Percentiles rank a stretch among this genome's conserved stretches.
Evolutionary conservation across 1,140 invertebrate species (phyloP).

Genomic region (Stenopsyche tienmushanensis): DNA sequence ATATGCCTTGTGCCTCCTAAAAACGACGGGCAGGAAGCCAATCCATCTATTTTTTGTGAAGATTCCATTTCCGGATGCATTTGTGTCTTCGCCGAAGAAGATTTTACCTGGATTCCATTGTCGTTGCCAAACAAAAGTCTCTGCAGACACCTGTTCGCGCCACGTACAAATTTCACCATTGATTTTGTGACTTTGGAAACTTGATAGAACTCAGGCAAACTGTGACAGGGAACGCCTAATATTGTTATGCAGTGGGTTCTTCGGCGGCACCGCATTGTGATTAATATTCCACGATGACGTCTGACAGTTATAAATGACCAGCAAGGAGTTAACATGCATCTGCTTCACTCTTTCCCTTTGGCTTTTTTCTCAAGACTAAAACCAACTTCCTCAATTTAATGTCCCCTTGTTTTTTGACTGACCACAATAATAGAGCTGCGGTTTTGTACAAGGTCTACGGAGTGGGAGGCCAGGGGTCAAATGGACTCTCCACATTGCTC

Average conservation of each 20-base stretch:
- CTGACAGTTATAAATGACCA: conserved; percentile 40
- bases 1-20: background rate
- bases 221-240: too few relatives aligned
- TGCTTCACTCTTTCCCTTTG: conserved; percentile 18
- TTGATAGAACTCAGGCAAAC: too few relatives aligned
- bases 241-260: too few relatives aligned
- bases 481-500: background rate
- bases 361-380: conserved; percentile 21
- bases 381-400: conserved; percentile 33
- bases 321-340: conserved; percentile 29
- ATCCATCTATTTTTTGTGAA: conserved; percentile 13
- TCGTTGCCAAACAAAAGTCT: conserved; percentile 11
- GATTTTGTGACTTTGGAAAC: background rate
- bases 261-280: conserved; percentile 21
- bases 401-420: conserved; percentile 20
- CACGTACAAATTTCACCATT: background rate
- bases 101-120: conserved; percentile 5
- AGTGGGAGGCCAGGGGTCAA: background rate
- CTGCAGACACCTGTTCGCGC: conserved; percentile 13
- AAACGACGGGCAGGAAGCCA: conserved; percentile 15
- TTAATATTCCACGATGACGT: conserved; percentile 37
- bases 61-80: conserved; percentile 6
- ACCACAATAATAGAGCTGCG: conserved; percentile 17
- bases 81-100: conserved; percentile 10
- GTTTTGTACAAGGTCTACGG: too few relatives aligned